phyloP scores from a whole-genome alignment of 2,113 vertebrate genomes.

The Petrocephalus zakoni region DNA sequence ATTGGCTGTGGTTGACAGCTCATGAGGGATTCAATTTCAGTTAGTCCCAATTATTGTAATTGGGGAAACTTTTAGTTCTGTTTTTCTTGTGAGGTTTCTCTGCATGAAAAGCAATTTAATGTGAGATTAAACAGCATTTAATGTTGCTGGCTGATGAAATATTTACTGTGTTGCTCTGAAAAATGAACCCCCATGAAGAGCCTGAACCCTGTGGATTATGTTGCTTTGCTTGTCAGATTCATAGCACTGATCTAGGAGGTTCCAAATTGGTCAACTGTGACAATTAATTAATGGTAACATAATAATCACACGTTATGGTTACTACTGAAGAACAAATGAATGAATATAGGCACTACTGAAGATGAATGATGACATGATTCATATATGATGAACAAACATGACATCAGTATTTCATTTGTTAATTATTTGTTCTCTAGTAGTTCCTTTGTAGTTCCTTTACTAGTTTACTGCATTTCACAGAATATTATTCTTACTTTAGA shows the following conservation, averaged over 20 bases:
- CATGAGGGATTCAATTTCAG: constrained; percentile 2
- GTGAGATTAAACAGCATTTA: constrained; percentile 13
- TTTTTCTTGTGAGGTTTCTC: not conserved
- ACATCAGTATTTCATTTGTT: too few relatives aligned
- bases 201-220: not conserved
- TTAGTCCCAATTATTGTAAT: not conserved
- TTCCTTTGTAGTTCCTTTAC: too few relatives aligned
- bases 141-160: constrained; percentile 14
- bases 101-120: not conserved
- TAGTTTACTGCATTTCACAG: too few relatives aligned
- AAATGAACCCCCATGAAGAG: not conserved
- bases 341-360: too few relatives aligned
- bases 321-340: not conserved
- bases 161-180: constrained; percentile 6
- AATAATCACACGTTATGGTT: not conserved
- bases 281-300: not conserved
- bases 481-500: too few relatives aligned
- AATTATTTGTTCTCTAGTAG: too few relatives aligned
- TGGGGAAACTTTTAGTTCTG: not conserved
- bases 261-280: not conserved
- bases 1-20: not conserved
- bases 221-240: not conserved
- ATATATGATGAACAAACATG: too few relatives aligned
- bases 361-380: too few relatives aligned
- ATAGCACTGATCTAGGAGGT: not conserved